Percentiles rank a stretch among this genome's conserved stretches.
Evolutionary conservation across 2,888 invertebrate species (phyloP).

Genomic region (Brachyopa scutellaris): DNA sequence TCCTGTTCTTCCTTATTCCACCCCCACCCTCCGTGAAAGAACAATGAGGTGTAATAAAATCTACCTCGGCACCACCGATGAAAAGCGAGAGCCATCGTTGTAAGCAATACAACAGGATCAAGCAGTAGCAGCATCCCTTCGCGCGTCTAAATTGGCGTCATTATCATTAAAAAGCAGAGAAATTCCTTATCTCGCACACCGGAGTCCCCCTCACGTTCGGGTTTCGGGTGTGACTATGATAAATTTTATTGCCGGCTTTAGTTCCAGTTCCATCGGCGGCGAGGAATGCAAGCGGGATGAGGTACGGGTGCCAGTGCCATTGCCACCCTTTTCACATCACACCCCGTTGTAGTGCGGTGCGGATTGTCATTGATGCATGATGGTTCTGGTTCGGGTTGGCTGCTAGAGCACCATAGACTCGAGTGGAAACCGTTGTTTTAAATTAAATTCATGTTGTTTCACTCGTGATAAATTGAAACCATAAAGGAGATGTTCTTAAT

Average conservation of each 20-base stretch:
- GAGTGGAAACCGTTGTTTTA: conserved; percentile 59
- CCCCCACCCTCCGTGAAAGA: conserved; percentile 7
- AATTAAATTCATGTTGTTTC: conserved; percentile 69
- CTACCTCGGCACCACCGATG: conserved; percentile 39
- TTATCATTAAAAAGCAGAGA: conserved; percentile 75
- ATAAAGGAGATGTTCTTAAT: conserved; percentile 58
- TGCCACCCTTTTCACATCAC: conserved; percentile 1
- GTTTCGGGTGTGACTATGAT: conserved; percentile 67
- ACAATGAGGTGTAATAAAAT: conserved; percentile 70
- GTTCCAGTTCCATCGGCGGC: no score
- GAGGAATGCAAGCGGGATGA: conserved; percentile 54
- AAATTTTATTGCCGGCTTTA: conserved; percentile 70
- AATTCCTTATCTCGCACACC: conserved; percentile 64
- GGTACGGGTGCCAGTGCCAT: background rate
- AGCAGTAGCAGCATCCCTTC: conserved; percentile 57
- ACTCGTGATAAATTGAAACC: conserved; percentile 65
- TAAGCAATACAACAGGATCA: conserved; percentile 24
- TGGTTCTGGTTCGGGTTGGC: conserved; percentile 25
- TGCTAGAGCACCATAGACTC: conserved; percentile 4
- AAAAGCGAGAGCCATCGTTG: conserved; percentile 32
- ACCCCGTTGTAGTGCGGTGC: background rate
- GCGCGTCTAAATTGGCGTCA: conserved; percentile 75
- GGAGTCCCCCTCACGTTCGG: background rate
- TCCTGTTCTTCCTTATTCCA: conserved; percentile 1
- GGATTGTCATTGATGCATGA: conserved; percentile 68